Base-by-base conservation (phyloP, 2,888 invertebrate genomes). In the Escarpia spicata region DNA sequence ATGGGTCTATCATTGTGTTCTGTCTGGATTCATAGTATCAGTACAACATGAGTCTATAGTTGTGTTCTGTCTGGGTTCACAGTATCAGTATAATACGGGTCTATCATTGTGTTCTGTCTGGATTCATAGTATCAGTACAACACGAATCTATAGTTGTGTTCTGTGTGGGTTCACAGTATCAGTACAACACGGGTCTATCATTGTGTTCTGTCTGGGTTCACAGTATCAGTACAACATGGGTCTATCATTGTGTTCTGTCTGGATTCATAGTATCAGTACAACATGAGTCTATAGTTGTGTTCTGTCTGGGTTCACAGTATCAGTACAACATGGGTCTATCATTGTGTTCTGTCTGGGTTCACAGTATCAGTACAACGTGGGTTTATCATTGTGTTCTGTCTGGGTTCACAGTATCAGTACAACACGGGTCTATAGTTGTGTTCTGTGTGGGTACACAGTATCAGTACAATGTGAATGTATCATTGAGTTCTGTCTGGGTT, bases 271-370 rank as follows among this genome's bases (percentile, higher is more conserved):
- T 99, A 99, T 52, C 52, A 52, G 99, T 97, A 99, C 31, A 98
- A 98, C 97, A 97, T 99, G 0, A 97, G 99, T 37, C 97, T 37
- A 37, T 37, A 37, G 37, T 37, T 37, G 37, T 37, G 37, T 37
- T 98, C 96, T 95, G 93, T 98, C 98, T 94, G 99, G 99, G 99
- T 97, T 99, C 31, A 98, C 98, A 97, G 97, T 37, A 37, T 37
- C 37, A 37, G 37, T 37, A 37, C 37, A 37, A 37, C 37, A 1
- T 37, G 37, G 1, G 1, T 37, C 99, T 0, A 97, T 99, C 37
- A 97, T 99, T 26, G 98, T 99, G 26, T 97, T 99, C 92, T 97
- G 99, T 37, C 0, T 99, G 99, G 96, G 99, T 99, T 98, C 99
- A 98, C 96, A 95, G 93, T 99, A 99, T 52, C 52, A 52, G 99